These are phyloP conservation scores for Caenorhabditis remanei DNA, from an alignment of 1,140 invertebrate species.

Conservation along the genomic window DNA sequence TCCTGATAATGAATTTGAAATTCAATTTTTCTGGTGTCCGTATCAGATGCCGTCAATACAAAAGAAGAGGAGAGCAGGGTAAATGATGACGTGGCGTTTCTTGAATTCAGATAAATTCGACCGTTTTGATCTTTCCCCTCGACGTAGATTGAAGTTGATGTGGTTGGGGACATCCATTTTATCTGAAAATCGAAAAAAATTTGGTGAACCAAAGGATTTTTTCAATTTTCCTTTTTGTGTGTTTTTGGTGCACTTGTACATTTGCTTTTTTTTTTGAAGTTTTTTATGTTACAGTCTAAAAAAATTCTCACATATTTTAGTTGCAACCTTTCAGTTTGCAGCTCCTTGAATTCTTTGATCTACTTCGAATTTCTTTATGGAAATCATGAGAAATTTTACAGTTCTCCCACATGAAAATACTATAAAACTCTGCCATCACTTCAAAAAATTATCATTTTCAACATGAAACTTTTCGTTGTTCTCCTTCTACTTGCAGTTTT, in stretches of 20 bases:
- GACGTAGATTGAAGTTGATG: background rate
- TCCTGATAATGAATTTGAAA: constrained; percentile 28
- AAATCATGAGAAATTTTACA: background rate
- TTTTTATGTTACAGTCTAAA: no score
- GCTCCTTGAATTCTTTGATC: no score
- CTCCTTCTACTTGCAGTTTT: background rate
- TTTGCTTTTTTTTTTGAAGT: no score
- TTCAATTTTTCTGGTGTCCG: constrained; percentile 13
- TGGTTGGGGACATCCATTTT: background rate
- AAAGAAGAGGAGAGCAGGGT: background rate
- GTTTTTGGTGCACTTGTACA: no score
- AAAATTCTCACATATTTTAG: no score
- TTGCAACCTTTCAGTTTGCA: no score
- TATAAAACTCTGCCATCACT: background rate
- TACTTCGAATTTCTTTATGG: no score
- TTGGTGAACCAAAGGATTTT: no score
- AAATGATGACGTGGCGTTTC: constrained; percentile 10
- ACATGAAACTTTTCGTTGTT: background rate
- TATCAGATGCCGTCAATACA: constrained; percentile 4
- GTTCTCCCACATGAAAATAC: background rate
- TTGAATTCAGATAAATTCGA: constrained; percentile 1
- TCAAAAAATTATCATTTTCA: background rate
- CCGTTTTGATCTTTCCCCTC: constrained; percentile 34
- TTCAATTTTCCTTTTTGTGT: no score
- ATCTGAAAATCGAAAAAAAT: background rate